Base-by-base conservation (phyloP, 2,113 vertebrate genomes). In the Neogobius melanostomus region DNA sequence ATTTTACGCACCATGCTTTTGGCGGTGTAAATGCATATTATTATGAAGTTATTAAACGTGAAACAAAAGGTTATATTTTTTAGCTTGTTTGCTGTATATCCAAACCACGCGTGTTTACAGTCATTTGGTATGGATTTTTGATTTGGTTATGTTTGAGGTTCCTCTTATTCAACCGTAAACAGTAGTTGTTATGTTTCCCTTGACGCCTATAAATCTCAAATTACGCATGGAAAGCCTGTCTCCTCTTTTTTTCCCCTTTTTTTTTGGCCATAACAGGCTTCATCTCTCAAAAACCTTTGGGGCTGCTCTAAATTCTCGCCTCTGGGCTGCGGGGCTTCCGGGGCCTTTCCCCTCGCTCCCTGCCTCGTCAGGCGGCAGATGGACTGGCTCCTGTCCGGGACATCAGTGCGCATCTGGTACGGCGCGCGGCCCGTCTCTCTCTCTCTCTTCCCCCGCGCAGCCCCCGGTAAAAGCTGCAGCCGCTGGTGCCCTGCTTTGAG, bases 371-470 rank as follows among this genome's bases (percentile, higher is more conserved):
- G 85, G 87, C 88, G 89, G 91, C 93, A 94, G 93, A 94, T 94
- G 93, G 93, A 91, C 84, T 76, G 85, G 90, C 86, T 85, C 85
- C 87, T 77, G 86, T 90, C 88, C 89, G 88, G 59, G 84, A 89
- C 81, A 90, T 88, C 88, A 90, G 81, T 75, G 91, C 91, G 90
- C 93, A 94, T 93, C 92, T 94, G 92, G 88, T 82, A 80, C 84
- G 47, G 82, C 73, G 82, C 83, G 79, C 75, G n/a, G 42, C 28
- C 28, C 28, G 28, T 36, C 28, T 61, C 59, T 61, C n/a, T n/a
- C n/a, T n/a, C n/a, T n/a, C n/a, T n/a, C n/a, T n/a, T n/a, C 59
- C 68, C 79, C 17, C 28, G 28, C 28, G 28, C 28, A 76, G 82
- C 70, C 75, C 81, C 76, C 75, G 77, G 82, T 85, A 72, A 76